A percentile compares a stretch with the other conserved stretches of the same genome.
phyloP scores from a whole-genome alignment of 2,113 vertebrate genomes.

The Gambusia affinis region DNA sequence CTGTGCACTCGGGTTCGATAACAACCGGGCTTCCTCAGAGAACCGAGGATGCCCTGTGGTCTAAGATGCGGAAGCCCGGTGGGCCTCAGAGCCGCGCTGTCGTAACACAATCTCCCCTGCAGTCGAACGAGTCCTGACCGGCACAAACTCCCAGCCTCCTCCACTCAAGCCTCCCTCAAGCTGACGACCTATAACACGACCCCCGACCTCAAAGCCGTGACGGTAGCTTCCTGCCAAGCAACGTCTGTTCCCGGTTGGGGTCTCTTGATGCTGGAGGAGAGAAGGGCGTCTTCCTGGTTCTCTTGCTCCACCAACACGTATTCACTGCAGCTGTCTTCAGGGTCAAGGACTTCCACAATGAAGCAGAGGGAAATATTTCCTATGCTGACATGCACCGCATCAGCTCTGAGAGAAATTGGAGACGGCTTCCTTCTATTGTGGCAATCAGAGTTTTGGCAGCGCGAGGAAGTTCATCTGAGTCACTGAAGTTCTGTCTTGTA shows the following conservation, averaged over 20 bases:
- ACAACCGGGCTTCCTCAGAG: conserved; percentile 62
- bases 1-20: conserved; percentile 61
- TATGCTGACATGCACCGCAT: conserved; percentile 41
- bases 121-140: conserved; percentile 47
- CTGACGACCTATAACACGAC: conserved; percentile 56
- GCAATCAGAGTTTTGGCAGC: conserved; percentile 23
- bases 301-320: conserved; percentile 63
- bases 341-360: conserved; percentile 62
- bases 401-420: conserved; percentile 51
- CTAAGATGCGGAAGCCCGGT: conserved; percentile 39
- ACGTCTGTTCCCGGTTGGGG: conserved; percentile 40
- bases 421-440: conserved; percentile 69
- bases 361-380: conserved; percentile 53
- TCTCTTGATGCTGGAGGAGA: conserved; percentile 44
- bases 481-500: conserved; percentile 47
- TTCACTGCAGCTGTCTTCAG: conserved; percentile 50
- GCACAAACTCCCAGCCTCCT: conserved; percentile 54
- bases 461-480: conserved; percentile 60
- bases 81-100: conserved; percentile 48
- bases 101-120: conserved; percentile 57
- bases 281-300: conserved; percentile 56
- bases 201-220: conserved; percentile 53
- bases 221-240: conserved; percentile 57
- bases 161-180: conserved; percentile 50
- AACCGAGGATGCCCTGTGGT: conserved; percentile 70